A percentile compares a stretch with the other conserved stretches of the same genome.
Evolutionary conservation across 2,888 invertebrate species (phyloP).

Genomic region (Torymus tubicola): DNA sequence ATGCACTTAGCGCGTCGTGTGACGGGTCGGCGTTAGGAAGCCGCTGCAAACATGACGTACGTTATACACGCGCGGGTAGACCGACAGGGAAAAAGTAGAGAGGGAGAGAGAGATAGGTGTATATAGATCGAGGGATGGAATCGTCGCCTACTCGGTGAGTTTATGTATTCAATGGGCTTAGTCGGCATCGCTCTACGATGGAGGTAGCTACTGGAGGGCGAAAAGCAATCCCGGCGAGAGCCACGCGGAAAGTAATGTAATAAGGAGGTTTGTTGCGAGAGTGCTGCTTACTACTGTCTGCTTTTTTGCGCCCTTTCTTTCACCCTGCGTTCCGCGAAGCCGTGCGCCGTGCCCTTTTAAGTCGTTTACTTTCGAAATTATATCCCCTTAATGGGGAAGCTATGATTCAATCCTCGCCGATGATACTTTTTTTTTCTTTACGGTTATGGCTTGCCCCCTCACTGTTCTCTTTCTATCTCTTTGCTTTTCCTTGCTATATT

Average conservation of each 20-base stretch:
- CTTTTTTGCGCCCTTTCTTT: constrained; percentile 19
- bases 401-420: constrained; percentile 6
- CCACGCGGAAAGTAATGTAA: constrained; percentile 48
- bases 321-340: constrained; percentile 1
- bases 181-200: not conserved
- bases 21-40: constrained; percentile 35
- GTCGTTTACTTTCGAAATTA: constrained; percentile 39
- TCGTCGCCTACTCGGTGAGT: constrained; percentile 21
- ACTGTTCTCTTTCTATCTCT: too few species aligned
- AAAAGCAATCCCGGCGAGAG: constrained; percentile 40
- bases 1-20: constrained; percentile 52
- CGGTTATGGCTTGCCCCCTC: not conserved
- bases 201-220: not conserved
- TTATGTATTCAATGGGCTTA: constrained; percentile 52
- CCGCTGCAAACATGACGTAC: constrained; percentile 42
- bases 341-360: constrained; percentile 37
- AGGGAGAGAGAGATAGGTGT: too few species aligned
- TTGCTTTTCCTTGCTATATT: not conserved
- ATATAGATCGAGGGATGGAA: constrained; percentile 49
- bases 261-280: constrained; percentile 38
- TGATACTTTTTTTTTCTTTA: not conserved
- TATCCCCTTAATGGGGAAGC: constrained; percentile 1
- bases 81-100: too few species aligned
- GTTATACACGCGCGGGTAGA: not conserved
- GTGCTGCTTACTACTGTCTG: not conserved